Evolutionary conservation across 1,140 invertebrate genomes (phyloP).

Genomic region (Calephelis nemesis): DNA sequence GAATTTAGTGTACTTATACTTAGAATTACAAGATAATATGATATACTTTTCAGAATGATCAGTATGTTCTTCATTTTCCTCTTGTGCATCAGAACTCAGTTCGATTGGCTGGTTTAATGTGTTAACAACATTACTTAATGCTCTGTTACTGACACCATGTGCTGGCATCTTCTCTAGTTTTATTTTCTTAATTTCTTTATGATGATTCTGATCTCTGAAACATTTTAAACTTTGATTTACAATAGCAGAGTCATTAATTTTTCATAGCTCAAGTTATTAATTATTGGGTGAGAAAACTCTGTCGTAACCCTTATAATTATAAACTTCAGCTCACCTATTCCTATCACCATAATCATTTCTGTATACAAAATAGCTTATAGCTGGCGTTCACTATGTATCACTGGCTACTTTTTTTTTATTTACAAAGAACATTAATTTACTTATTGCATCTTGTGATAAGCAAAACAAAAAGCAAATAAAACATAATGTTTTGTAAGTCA

Average conservation of each 20-base stretch:
- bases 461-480: no score
- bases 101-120: constrained; percentile 62
- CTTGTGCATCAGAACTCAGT: constrained; percentile 47
- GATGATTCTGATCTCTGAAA: constrained; percentile 62
- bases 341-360: no score
- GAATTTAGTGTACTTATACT: not conserved
- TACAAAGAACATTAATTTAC: no score
- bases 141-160: constrained; percentile 56
- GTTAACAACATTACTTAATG: constrained; percentile 57
- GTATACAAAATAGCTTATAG: no score
- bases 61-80: constrained; percentile 55
- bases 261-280: no score
- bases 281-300: no score
- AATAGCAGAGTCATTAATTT: not conserved
- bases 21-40: constrained; percentile 4
- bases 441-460: no score
- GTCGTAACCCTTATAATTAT: no score
- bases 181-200: constrained; percentile 55
- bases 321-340: no score
- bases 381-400: no score
- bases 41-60: constrained; percentile 65
- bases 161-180: constrained; percentile 59
- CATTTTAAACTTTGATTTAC: constrained; percentile 17
- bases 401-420: no score
- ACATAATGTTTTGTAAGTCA: no score